Base-by-base conservation (phyloP, 1,140 invertebrate species). In the Pseudobourletiella spinata region DNA sequence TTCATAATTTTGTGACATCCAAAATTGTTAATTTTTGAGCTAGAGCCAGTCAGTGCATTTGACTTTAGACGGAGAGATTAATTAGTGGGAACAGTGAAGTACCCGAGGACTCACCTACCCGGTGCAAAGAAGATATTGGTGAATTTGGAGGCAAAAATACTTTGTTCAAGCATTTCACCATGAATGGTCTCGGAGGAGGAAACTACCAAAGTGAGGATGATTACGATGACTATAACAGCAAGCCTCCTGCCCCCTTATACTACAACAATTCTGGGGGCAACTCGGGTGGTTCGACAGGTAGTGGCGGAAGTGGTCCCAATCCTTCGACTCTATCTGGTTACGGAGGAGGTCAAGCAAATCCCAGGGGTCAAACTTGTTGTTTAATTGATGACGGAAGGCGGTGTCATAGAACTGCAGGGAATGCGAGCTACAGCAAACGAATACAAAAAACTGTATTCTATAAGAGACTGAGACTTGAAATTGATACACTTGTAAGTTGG, bases 401-500 rank as follows among this genome's bases (percentile, higher is more conserved):
- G 59, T 98, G 95, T 78, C 80, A 82, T 63, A 82, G 88, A 71
- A 81, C 85, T 48, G 91, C 94, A 68, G 93, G 94, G 52, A 96
- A 97, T 79, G 95, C 94, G 62, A 91, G 90, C 42, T 98, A 96
- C 76, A 95, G 90, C 76, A 97, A 97, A 75, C 82, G 92, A 66
- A 93, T 98, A 71, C 91, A 96, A 76, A 95, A 95, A 75, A 95
- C 88, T 61, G 91, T 95, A n/a, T 86, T 88, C 54, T 91, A 95
- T 72, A 83, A 90, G 67, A 86, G 89, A 72, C 82, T 97, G 1
- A 91, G 91, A 74, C 83, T 97, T 15, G 87, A 85, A 74, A 84
- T 91, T 64, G 93, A 96, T 79, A 82, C 82, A 70, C 82, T 83
- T 74, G 89, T 91, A 77, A 77, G 79, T 77, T 59, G 3, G 3